Evolutionary conservation across 2,797 vertebrate genomes (phyloP).

Genomic region (Oreonectes daqikongensis): DNA sequence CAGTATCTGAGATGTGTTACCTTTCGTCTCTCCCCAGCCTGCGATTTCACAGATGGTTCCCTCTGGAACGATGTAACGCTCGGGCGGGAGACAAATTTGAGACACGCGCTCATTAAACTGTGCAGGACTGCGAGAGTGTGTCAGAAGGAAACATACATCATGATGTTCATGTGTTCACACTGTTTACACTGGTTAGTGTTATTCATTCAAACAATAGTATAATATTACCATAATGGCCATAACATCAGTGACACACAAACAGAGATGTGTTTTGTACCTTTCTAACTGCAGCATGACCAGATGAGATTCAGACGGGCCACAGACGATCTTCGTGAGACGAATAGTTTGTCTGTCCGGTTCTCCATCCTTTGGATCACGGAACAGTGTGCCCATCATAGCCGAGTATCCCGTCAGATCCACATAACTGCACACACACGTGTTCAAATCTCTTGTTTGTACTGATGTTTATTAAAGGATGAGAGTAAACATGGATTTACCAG

Average conservation of each 20-base stretch:
- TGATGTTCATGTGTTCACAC: no score
- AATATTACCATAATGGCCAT: no score
- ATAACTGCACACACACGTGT: constrained; percentile 70
- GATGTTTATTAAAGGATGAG: background rate
- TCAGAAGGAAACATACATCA: no score
- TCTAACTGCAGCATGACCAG: constrained; percentile 92
- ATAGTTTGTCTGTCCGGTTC: constrained; percentile 85
- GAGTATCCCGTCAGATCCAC: constrained; percentile 86
- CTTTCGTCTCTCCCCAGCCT: constrained; percentile 93
- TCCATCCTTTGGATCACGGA: constrained; percentile 78
- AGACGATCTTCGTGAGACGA: constrained; percentile 83
- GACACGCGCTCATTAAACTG: constrained; percentile 85
- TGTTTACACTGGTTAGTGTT: no score
- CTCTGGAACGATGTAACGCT: constrained; percentile 85
- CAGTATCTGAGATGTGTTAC: constrained; percentile 67
- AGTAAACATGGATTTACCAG: constrained; percentile 75
- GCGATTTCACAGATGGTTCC: constrained; percentile 88
- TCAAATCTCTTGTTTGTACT: background rate
- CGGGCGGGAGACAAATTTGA: constrained; percentile 93
- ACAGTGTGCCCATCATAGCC: constrained; percentile 89
- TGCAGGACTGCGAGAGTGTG: constrained; percentile 73
- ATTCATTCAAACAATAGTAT: no score
- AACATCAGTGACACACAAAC: no score
- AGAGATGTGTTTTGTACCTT: constrained; percentile 72
- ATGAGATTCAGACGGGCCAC: constrained; percentile 89